Percentiles rank a stretch among this genome's conserved stretches.
These are phyloP conservation scores for Belonocnema kinseyi DNA, from an alignment of 1,140 invertebrate genomes.

Conservation along the genomic window DNA sequence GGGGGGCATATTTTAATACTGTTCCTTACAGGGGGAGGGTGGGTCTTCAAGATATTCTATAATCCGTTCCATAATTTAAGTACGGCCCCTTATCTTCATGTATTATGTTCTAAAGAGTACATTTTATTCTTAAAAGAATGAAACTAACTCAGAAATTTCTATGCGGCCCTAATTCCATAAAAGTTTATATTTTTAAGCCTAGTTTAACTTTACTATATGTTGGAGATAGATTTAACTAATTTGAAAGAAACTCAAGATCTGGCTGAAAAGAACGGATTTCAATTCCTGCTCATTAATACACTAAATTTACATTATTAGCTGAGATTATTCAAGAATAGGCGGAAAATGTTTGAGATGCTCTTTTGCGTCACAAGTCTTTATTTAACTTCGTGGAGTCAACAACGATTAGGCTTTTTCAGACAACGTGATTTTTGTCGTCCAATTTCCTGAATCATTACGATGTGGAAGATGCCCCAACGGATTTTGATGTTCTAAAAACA, in stretches of 20 bases:
- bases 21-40: too few relatives aligned
- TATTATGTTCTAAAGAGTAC: too few relatives aligned
- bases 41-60: too few relatives aligned
- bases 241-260: neutral
- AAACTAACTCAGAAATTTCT: neutral
- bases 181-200: neutral
- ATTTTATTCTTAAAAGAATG: too few relatives aligned
- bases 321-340: neutral
- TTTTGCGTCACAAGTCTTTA: conserved; percentile 5
- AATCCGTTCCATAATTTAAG: too few relatives aligned
- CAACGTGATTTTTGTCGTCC: neutral
- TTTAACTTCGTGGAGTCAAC: conserved; percentile 20
- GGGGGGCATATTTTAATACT: too few relatives aligned
- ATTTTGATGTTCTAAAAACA: too few relatives aligned
- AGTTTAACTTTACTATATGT: conserved; percentile 1
- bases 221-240: neutral
- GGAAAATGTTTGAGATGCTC: neutral
- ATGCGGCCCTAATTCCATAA: neutral
- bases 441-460: conserved; percentile 7
- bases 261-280: neutral
- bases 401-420: neutral
- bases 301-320: neutral
- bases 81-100: too few relatives aligned
- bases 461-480: neutral
- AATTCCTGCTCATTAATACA: neutral